A percentile compares a stretch with the other conserved stretches of the same genome.
These are phyloP conservation scores for Paguma larvata DNA, from an alignment of 2,797 vertebrate species.

Conservation along the genomic window DNA sequence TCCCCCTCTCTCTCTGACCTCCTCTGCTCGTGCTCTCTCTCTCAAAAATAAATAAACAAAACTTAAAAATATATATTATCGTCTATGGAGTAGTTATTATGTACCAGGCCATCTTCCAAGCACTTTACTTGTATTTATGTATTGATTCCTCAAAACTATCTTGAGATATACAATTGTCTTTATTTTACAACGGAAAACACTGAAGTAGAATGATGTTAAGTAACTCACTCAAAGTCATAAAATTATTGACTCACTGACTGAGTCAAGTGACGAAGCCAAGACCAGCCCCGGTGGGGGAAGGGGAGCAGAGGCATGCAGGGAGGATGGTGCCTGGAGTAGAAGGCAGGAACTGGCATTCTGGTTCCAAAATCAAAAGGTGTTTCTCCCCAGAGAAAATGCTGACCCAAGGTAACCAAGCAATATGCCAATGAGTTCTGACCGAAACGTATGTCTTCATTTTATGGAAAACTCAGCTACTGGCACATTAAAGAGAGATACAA, in stretches of 20 bases:
- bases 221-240: neutral
- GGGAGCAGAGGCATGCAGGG: neutral
- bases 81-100: neutral
- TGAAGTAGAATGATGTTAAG: neutral
- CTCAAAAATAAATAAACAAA: too few relatives aligned
- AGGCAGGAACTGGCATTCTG: neutral
- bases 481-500: neutral
- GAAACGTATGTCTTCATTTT: neutral
- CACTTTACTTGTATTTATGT: neutral
- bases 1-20: too few relatives aligned
- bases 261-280: neutral
- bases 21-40: too few relatives aligned
- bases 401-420: conserved; percentile 31
- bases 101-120: neutral
- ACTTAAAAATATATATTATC: neutral
- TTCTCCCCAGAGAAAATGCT: conserved; percentile 37
- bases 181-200: conserved; percentile 6
- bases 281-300: neutral
- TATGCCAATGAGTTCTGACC: neutral
- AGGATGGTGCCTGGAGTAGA: neutral
- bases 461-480: neutral
- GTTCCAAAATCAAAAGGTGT: neutral
- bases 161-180: neutral
- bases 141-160: conserved; percentile 3
- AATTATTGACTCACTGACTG: neutral